Evolutionary conservation across 2,113 vertebrate species (phyloP).

Genomic region (Nothobranchius kuhntae): DNA sequence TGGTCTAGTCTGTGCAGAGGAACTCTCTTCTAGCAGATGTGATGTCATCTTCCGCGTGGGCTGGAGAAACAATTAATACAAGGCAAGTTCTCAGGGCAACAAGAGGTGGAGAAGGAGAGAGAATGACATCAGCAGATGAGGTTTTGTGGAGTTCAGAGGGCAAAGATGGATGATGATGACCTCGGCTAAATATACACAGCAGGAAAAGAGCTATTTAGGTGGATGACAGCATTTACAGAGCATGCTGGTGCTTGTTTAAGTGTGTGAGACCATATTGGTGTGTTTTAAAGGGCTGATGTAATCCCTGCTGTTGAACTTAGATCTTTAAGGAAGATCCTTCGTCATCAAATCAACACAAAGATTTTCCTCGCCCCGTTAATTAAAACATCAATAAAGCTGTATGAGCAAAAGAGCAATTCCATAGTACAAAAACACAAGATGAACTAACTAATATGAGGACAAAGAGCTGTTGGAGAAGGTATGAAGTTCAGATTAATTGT

Average conservation of each 20-base stretch:
- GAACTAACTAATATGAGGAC: not conserved
- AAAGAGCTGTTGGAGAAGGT: not conserved
- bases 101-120: not conserved
- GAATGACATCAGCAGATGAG: not conserved
- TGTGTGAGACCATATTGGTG: not conserved
- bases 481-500: not conserved
- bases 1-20: constrained; percentile 31
- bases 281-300: constrained; percentile 32
- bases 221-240: constrained; percentile 35
- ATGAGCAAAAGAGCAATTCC: not conserved
- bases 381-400: not conserved
- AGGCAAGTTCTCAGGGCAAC: not conserved
- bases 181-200: constrained; percentile 15
- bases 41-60: constrained; percentile 57
- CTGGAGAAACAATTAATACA: constrained; percentile 28
- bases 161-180: constrained; percentile 34
- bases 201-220: constrained; percentile 19
- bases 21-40: constrained; percentile 46
- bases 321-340: constrained; percentile 15
- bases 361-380: constrained; percentile 1
- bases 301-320: constrained; percentile 29
- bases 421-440: not conserved
- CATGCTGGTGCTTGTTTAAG: constrained; percentile 3
- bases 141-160: constrained; percentile 27
- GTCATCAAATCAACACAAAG: not conserved